Base-by-base conservation (phyloP, 2,888 invertebrate species). In the Carterocephalus palaemon region DNA sequence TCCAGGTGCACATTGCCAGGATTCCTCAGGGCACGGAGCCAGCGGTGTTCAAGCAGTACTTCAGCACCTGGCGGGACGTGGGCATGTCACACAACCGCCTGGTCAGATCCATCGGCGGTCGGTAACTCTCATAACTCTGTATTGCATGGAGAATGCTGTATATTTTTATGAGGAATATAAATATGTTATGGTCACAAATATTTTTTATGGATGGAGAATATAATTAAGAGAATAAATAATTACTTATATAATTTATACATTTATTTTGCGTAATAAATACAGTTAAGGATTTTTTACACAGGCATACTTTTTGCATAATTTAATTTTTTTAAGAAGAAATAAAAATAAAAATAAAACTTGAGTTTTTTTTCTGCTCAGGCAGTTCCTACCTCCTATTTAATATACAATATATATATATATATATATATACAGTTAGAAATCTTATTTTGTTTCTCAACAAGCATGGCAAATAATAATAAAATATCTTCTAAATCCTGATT, bases 31-130 rank as follows among this genome's bases (percentile, higher is more conserved):
- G 91, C 10, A 94, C 92, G 0, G 97, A 97, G 71, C 92, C 96
- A 0, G 92, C 94, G 0, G 89, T 92, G 4, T 97, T 97, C 82
- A 95, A 95, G 57, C 96, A 97, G 63, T 96, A 95, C 83, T 97
- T 96, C 80, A 74, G 89, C 2, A 90, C 91, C 0, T 96, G 96
- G 96, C 88, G 90, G 28, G 92, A 92, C 54, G 64, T 64, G 4
- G 91, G 91, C 54, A 92, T 92, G 85, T 66, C 88, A 0, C 91
- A 90, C 57, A 77, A 85, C 0, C 88, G 92, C 31, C 70, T 92
- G 16, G 79, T 90, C 7, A 75, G 87, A 29, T 81, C 85, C 1
- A 70, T 75, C 1, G 51, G 75, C 49, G 74, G 77, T 59, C 66
- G 77, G 56, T 34, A 39, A 45, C 5, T 13, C 16, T n/a, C n/a